These are phyloP conservation scores for Papilio glaucus DNA, from an alignment of 1,140 invertebrate species.

Conservation along the genomic window DNA sequence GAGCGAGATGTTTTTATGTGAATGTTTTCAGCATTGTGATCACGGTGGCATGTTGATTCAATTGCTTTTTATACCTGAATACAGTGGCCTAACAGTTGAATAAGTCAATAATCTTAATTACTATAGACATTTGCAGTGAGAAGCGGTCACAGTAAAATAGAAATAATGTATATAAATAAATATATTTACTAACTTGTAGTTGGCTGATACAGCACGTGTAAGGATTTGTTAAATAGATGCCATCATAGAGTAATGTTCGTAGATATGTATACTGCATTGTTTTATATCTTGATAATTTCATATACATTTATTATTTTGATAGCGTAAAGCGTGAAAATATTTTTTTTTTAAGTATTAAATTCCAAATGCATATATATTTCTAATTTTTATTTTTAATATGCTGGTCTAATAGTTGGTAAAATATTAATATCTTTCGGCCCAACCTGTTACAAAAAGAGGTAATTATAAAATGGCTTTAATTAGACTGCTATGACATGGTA, in stretches of 20 bases:
- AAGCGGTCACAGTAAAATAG: slow-evolving; percentile 33
- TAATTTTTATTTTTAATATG: too few relatives aligned
- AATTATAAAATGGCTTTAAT: background rate
- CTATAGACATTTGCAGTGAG: slow-evolving; percentile 21
- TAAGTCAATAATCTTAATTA: slow-evolving; percentile 18
- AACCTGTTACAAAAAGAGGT: too few relatives aligned
- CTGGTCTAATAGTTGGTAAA: too few relatives aligned
- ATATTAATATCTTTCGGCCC: too few relatives aligned
- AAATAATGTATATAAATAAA: slow-evolving; percentile 35
- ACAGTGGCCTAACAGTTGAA: slow-evolving; percentile 27
- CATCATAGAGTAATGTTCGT: slow-evolving; percentile 22
- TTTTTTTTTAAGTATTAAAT: too few relatives aligned
- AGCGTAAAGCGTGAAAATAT: background rate
- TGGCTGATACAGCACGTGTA: slow-evolving; percentile 29
- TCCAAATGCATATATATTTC: too few relatives aligned
- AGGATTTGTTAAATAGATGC: slow-evolving; percentile 31
- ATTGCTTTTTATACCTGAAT: background rate
- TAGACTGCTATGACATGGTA: background rate
- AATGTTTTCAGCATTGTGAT: too few relatives aligned
- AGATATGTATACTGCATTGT: slow-evolving; percentile 27
- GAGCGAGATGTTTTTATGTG: too few relatives aligned
- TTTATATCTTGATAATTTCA: slow-evolving; percentile 18
- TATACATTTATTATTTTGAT: background rate
- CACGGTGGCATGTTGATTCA: background rate
- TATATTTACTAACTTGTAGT: slow-evolving; percentile 34